Percentiles rank a stretch among this genome's conserved stretches.
These are phyloP conservation scores for Drosophila serrata DNA, from an alignment of 1,140 invertebrate genomes.

Conservation along the genomic window DNA sequence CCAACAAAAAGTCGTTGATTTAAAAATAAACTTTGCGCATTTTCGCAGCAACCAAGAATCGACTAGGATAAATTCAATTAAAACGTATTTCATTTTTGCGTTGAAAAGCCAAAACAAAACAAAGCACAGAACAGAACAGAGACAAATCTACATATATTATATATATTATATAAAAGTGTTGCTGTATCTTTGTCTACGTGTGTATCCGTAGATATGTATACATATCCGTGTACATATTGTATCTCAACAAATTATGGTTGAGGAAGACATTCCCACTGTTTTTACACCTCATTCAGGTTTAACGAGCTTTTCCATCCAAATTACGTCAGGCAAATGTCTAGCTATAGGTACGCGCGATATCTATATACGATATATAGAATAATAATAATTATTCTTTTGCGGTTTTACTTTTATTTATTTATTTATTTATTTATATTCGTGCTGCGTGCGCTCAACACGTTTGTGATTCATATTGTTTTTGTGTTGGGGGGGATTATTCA, in stretches of 20 bases:
- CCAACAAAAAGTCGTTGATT: conserved; percentile 45
- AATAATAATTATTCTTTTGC: conserved; percentile 34
- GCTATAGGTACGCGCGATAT: conserved; percentile 23
- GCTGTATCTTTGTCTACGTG: conserved; percentile 28
- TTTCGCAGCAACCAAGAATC: conserved; percentile 55
- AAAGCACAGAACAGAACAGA: conserved; percentile 39
- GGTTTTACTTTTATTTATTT: conserved; percentile 35
- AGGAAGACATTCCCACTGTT: conserved; percentile 52
- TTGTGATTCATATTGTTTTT: conserved; percentile 74
- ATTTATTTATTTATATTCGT: conserved; percentile 28
- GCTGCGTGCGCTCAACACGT: conserved; percentile 62
- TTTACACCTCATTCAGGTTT: conserved; percentile 71
- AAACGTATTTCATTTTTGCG: conserved; percentile 78
- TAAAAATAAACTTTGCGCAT: conserved; percentile 76
- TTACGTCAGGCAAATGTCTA: conserved; percentile 58
- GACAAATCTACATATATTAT: conserved; percentile 14
- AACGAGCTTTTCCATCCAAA: conserved; percentile 63
- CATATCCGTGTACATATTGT: conserved; percentile 27
- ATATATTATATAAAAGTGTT: conserved; percentile 69
- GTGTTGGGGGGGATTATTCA: conserved; percentile 52
- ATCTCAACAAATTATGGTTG: conserved; percentile 58
- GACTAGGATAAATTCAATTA: conserved; percentile 75
- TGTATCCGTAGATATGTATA: conserved; percentile 5
- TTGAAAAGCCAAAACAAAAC: conserved; percentile 55
- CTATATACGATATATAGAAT: conserved; percentile 20